These are phyloP conservation scores for Chauna torquata DNA, from an alignment of 2,113 vertebrate species.

Conservation along the genomic window DNA sequence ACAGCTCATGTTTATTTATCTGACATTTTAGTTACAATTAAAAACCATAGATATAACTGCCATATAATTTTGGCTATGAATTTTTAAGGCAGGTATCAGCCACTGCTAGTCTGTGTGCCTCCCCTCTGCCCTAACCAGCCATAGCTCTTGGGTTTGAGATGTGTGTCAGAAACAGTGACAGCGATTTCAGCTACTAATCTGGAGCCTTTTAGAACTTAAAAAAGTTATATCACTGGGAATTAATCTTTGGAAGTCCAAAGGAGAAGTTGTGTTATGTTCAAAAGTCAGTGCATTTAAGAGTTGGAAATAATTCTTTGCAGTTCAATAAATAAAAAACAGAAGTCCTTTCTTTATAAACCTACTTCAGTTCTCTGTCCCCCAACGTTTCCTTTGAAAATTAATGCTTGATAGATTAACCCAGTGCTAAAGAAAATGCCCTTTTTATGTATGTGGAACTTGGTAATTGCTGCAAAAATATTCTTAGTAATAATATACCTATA, in stretches of 20 bases:
- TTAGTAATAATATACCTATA: conserved; percentile 91
- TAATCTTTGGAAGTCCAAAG: conserved; percentile 14
- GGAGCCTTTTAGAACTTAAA: not conserved
- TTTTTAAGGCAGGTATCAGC: not conserved
- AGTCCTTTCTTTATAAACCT: conserved; percentile 54
- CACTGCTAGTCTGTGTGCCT: not conserved
- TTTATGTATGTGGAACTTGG: conserved; percentile 88
- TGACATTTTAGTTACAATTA: not conserved
- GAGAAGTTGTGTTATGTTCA: conserved; percentile 50
- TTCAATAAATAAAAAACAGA: conserved; percentile 50
- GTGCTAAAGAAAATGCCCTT: conserved; percentile 87
- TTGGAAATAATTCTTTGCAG: conserved; percentile 51
- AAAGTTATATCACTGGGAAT: not conserved
- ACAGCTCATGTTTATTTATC: not conserved
- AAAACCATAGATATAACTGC: not conserved
- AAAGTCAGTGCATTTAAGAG: conserved; percentile 37
- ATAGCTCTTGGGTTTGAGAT: not conserved
- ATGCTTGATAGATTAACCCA: conserved; percentile 87
- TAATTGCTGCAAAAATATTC: conserved; percentile 95
- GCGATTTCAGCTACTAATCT: not conserved
- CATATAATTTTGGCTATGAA: not conserved
- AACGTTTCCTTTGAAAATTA: conserved; percentile 82
- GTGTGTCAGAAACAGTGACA: not conserved
- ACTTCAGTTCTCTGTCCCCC: conserved; percentile 21
- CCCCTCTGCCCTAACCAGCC: not conserved